phyloP scores from a whole-genome alignment of 1,140 invertebrate genomes.

The Sipha flava region DNA sequence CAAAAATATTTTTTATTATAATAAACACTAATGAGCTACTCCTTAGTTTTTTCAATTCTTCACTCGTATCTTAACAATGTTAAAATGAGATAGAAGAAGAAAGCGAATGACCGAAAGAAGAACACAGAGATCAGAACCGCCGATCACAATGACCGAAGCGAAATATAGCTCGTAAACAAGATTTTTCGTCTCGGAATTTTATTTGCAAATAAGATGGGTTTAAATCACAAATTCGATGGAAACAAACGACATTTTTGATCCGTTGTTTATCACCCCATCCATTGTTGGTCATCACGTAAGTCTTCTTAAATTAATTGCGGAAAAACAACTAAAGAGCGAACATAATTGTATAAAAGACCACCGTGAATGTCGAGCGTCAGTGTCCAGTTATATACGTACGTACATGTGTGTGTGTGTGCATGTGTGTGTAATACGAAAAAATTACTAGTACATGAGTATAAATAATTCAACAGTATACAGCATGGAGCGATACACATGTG shows the following conservation, averaged over 20 bases:
- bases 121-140: background rate
- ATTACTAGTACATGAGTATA: background rate
- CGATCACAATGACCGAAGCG: background rate
- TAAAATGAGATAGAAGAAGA: background rate
- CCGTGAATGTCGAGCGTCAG: background rate
- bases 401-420: background rate
- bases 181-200: background rate
- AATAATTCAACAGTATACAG: conserved; percentile 4
- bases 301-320: background rate
- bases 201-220: background rate
- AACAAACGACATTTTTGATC: background rate
- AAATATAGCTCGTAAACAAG: background rate
- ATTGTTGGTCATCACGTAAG: background rate
- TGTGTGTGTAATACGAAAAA: background rate
- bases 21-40: background rate
- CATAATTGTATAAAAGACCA: background rate
- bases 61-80: background rate
- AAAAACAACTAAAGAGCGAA: background rate
- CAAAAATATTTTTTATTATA: background rate
- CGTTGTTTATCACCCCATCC: background rate
- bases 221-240: background rate
- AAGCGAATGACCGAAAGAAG: background rate
- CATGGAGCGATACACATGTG: background rate
- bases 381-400: background rate
- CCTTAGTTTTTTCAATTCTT: background rate